These are phyloP conservation scores for Hormaphis cornu DNA, from an alignment of 1,140 invertebrate species.

Conservation along the genomic window DNA sequence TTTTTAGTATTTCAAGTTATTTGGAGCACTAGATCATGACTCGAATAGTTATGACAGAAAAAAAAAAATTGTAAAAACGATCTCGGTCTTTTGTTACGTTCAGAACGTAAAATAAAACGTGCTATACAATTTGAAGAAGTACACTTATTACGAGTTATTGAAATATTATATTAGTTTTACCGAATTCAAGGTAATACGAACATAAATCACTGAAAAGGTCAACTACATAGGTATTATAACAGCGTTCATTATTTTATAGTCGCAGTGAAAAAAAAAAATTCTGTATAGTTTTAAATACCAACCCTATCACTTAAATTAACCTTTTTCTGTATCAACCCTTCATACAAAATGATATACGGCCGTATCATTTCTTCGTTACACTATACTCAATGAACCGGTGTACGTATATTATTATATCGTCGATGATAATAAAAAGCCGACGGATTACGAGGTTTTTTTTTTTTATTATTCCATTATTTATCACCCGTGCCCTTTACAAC, in stretches of 20 bases:
- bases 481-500: background rate
- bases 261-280: slow-evolving; percentile 8
- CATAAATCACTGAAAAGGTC: slow-evolving; percentile 14
- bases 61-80: too few species aligned
- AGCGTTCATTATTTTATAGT: slow-evolving; percentile 13
- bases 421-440: slow-evolving; percentile 30
- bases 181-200: background rate
- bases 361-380: slow-evolving; percentile 31
- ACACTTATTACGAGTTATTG: too few species aligned
- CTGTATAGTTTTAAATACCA: slow-evolving; percentile 18
- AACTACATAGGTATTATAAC: slow-evolving; percentile 20
- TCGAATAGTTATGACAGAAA: too few species aligned
- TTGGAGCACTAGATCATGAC: too few species aligned
- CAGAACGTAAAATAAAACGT: background rate
- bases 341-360: slow-evolving; percentile 19
- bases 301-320: slow-evolving; percentile 28
- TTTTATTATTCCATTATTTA: slow-evolving; percentile 20
- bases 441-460: slow-evolving; percentile 30
- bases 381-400: slow-evolving; percentile 31
- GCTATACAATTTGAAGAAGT: background rate
- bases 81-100: too few species aligned
- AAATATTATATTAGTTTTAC: slow-evolving; percentile 2
- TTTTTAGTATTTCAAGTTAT: too few species aligned
- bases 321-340: slow-evolving; percentile 29
- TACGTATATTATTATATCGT: slow-evolving; percentile 25